These are phyloP conservation scores for Tinea pellionella DNA, from an alignment of 2,888 invertebrate species.

Conservation along the genomic window DNA sequence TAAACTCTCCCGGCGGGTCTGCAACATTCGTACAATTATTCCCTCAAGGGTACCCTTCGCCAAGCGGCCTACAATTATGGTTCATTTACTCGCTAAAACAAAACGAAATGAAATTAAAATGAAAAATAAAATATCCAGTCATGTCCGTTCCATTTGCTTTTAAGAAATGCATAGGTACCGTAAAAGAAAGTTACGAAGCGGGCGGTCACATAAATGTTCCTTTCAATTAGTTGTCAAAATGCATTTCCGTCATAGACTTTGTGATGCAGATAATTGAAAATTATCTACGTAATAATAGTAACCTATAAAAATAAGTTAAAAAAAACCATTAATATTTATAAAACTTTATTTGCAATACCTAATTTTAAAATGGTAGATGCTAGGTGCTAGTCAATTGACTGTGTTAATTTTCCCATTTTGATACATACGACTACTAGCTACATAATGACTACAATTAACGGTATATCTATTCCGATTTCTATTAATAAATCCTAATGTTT, in stretches of 20 bases:
- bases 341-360: too few relatives aligned
- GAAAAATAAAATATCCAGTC: constrained; percentile 44
- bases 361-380: too few relatives aligned
- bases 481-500: too few relatives aligned
- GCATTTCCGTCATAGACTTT: not conserved
- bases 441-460: too few relatives aligned
- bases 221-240: not conserved
- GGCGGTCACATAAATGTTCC: not conserved
- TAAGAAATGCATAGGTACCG: constrained; percentile 9
- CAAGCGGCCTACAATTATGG: constrained; percentile 62
- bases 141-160: constrained; percentile 43
- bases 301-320: too few relatives aligned
- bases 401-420: too few relatives aligned
- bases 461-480: too few relatives aligned
- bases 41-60: constrained; percentile 60
- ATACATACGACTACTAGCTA: too few relatives aligned
- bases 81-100: constrained; percentile 44
- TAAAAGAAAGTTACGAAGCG: not conserved
- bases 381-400: too few relatives aligned
- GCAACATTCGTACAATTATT: constrained; percentile 64
- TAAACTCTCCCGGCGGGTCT: constrained; percentile 59
- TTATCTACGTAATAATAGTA: too few relatives aligned
- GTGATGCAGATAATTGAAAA: not conserved
- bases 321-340: too few relatives aligned
- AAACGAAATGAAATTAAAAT: constrained; percentile 50